Evolutionary conservation across 2,113 vertebrate genomes (phyloP), one percentile per base, ranked within the genome.

Genomic region (Actinemys pallida): DNA sequence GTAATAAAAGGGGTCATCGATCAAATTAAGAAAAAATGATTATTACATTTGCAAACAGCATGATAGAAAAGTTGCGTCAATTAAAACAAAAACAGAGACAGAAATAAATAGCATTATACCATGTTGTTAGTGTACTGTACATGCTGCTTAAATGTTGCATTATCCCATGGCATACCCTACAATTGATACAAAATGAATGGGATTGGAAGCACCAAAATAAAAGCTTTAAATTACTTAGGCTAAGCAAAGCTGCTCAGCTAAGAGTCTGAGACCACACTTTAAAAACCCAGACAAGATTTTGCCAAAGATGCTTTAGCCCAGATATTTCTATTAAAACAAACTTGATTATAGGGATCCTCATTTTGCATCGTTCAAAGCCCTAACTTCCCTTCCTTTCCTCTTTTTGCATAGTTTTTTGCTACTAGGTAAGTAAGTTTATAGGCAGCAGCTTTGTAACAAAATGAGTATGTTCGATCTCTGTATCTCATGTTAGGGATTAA

Each of bases 211-310:
- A 35, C 4, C 14, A 50, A 78, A 89, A 57, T 91, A 2, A 1
- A 78, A 78, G 42, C 27, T 24, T 52, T 56, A 86, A 49, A 90
- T 80, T 86, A 82, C 45, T 84, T 47, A 84, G 24, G 88, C 80
- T 76, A 83, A 81, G 62, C 59, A 1, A 62, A 88, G 65, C 90
- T 86, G 3, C 49, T 78, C 8, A 27, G 24, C 84, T 50, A 95
- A 19, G 7, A 5, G 27, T 88, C 45, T 88, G 53, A 78, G 56
- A 39, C 62, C 88, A 72, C 10, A 29, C 6, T 92, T 82, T 86
- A 95, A 54, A 49, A 91, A 81, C 39, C 93, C 53, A 89, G 69
- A 82, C 7, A 54, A 93, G n/a, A 69, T 94, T 93, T 90, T 93
- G 9, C 72, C 56, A 78, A 88, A 94, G 89, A 17, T 52, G 5